Percentiles rank a stretch among this genome's conserved stretches.
Conservation (phyloP, 37 sponge, comb jelly and placozoan species). For the Hexactinellida sp. region DNA sequence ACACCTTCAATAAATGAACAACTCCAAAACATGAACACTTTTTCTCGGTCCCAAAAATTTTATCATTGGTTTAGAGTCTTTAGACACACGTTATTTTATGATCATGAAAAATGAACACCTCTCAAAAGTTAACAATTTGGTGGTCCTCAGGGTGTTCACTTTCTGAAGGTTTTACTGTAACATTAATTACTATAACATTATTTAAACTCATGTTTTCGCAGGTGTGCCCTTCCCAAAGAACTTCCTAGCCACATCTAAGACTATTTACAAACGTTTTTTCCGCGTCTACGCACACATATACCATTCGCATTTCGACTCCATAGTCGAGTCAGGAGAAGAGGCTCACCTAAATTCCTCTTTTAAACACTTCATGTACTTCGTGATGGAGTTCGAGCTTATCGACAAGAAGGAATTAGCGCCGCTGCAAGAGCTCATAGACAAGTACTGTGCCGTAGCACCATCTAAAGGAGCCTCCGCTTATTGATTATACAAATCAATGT, state of each 20-base stretch:
- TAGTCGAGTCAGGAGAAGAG: conserved; percentile 73
- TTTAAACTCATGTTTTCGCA: conserved; percentile 21
- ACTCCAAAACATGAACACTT: too few species aligned
- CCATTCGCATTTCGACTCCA: conserved; percentile 83
- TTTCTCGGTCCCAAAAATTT: too few species aligned
- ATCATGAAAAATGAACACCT: too few species aligned
- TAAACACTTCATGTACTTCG: conserved; percentile 98
- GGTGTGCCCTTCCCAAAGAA: conserved; percentile 85
- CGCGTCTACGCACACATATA: conserved; percentile 98
- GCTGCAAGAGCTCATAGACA: conserved; percentile 86
- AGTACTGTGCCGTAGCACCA: background rate
- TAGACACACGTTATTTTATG: too few species aligned
- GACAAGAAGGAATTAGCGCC: conserved; percentile 94
- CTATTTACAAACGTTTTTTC: conserved; percentile 92
- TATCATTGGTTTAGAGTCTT: too few species aligned
- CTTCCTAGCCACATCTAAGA: conserved; percentile 86
- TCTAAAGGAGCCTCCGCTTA: background rate
- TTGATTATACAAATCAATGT: too few species aligned
- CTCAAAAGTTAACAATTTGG: too few species aligned
- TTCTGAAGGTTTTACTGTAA: too few species aligned
- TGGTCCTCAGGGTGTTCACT: too few species aligned
- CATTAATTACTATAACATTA: background rate
- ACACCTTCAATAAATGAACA: too few species aligned
- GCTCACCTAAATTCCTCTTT: conserved; percentile 97
- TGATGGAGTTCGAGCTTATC: conserved; percentile 82